These are phyloP conservation scores for Glaucomys volans DNA, from an alignment of 2,113 vertebrate genomes.

Conservation along the genomic window DNA sequence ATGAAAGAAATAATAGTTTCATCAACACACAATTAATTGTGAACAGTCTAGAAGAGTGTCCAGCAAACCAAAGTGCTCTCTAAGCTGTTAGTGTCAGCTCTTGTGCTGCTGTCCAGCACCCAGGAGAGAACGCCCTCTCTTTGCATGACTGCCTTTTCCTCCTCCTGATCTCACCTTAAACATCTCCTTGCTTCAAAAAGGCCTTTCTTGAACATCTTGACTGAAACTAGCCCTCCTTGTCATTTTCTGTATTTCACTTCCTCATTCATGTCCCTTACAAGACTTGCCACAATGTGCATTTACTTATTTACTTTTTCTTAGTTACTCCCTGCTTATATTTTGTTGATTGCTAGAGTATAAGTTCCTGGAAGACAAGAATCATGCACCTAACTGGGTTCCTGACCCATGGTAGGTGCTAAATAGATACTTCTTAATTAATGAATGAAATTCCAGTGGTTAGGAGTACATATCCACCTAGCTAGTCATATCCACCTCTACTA, in stretches of 20 bases:
- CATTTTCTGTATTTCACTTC: background rate
- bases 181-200: background rate
- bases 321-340: background rate
- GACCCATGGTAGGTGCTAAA: background rate
- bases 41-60: background rate
- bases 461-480: background rate
- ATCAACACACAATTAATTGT: background rate
- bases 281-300: background rate
- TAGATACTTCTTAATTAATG: background rate
- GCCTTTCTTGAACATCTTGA: background rate
- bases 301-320: background rate
- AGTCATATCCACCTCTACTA: background rate
- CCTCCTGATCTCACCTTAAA: background rate
- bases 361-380: background rate
- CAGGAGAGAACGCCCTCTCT: background rate
- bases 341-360: background rate
- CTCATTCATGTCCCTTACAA: background rate
- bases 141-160: background rate
- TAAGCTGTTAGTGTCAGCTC: background rate
- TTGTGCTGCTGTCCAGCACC: background rate
- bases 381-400: background rate
- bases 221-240: background rate
- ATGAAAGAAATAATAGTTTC: background rate
- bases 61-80: background rate
- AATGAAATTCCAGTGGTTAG: background rate